These are phyloP conservation scores for Kryptolebias ocellatus DNA, from an alignment of 2,797 vertebrate genomes.

Conservation along the genomic window DNA sequence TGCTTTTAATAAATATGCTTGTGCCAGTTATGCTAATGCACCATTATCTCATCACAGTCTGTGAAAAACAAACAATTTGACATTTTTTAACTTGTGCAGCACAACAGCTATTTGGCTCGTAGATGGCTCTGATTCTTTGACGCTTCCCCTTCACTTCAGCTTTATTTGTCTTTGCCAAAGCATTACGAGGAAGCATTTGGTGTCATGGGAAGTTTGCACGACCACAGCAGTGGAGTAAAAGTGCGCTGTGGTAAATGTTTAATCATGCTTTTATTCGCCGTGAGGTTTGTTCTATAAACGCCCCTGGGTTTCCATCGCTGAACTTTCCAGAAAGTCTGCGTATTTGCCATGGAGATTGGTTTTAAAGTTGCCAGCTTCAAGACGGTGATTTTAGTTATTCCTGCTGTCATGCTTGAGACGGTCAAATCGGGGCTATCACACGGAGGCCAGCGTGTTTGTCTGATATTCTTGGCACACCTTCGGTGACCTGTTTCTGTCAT, in stretches of 20 bases:
- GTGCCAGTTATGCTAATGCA: no score
- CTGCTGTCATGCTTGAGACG: constrained; percentile 8
- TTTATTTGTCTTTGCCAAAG: constrained; percentile 24
- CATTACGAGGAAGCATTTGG: constrained; percentile 48
- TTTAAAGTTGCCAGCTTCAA: constrained; percentile 1
- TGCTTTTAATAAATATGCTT: no score
- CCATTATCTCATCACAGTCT: no score
- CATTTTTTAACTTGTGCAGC: no score
- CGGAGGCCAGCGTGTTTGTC: constrained; percentile 34
- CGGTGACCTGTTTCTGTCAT: constrained; percentile 59
- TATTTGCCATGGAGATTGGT: constrained; percentile 11
- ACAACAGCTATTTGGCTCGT: background rate
- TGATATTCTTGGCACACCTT: constrained; percentile 61
- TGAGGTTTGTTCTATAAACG: constrained; percentile 24
- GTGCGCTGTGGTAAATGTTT: constrained; percentile 32
- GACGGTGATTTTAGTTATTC: constrained; percentile 1
- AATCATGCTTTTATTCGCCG: constrained; percentile 40
- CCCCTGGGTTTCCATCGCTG: background rate
- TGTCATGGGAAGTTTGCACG: constrained; percentile 48
- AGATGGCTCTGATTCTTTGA: constrained; percentile 7
- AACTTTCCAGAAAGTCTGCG: constrained; percentile 6
- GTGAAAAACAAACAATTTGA: no score
- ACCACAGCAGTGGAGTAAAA: constrained; percentile 40
- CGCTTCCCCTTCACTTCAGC: constrained; percentile 24
- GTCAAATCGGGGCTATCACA: constrained; percentile 15